These are phyloP conservation scores for Petrolisthes cinctipes DNA, from an alignment of 2,888 invertebrate genomes.

Conservation along the genomic window DNA sequence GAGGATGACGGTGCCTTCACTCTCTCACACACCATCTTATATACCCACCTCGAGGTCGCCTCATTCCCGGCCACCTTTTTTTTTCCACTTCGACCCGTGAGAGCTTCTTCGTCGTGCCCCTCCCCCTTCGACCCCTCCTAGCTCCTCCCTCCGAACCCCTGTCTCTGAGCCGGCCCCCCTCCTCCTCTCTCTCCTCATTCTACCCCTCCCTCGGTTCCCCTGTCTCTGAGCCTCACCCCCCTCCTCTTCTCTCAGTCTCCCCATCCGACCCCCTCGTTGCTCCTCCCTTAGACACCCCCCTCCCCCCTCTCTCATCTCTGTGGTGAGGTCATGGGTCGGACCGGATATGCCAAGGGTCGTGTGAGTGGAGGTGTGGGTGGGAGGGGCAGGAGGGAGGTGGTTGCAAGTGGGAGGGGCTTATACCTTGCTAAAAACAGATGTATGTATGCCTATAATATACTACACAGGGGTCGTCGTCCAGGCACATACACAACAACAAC, in stretches of 20 bases:
- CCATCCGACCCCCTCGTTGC: constrained; percentile 13
- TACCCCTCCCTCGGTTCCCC: not conserved
- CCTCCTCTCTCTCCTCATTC: not conserved
- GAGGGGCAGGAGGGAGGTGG: constrained; percentile 8
- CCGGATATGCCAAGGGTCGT: constrained; percentile 46
- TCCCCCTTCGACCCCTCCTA: too few relatives aligned
- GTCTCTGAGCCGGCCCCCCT: not conserved
- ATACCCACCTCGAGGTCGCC: constrained; percentile 35
- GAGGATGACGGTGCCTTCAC: constrained; percentile 21
- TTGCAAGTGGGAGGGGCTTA: not conserved
- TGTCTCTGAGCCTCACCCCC: not conserved
- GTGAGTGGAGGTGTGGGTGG: constrained; percentile 22
- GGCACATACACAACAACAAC: too few relatives aligned
- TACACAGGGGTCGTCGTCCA: too few relatives aligned
- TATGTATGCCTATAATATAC: too few relatives aligned
- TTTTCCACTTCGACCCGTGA: not conserved
- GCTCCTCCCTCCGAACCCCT: too few relatives aligned
- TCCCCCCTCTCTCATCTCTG: not conserved
- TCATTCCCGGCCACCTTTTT: not conserved
- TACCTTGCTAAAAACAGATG: not conserved
- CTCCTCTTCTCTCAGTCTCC: not conserved
- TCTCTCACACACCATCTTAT: constrained; percentile 20
- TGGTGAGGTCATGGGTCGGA: constrained; percentile 13
- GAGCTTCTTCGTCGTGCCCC: too few relatives aligned
- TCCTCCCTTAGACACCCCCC: not conserved